Evolutionary conservation across 2,113 vertebrate species (phyloP).

Genomic region (Pipra filicauda): DNA sequence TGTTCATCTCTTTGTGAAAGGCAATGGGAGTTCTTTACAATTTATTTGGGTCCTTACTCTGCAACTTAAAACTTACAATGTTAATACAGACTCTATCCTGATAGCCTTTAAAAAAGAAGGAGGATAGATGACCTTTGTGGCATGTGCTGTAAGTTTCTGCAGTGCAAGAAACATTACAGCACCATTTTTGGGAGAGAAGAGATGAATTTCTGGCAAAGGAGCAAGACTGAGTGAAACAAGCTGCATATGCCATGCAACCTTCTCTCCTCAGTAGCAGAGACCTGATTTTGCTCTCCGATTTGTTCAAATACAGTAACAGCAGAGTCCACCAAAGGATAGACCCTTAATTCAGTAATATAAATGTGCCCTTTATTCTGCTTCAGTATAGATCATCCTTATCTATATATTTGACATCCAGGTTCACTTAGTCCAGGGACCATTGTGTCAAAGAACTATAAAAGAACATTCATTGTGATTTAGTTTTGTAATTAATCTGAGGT

Average conservation of each 20-base stretch:
- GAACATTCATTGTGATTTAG: conserved; percentile 26
- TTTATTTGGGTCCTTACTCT: conserved; percentile 5
- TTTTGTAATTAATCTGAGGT: conserved; percentile 34
- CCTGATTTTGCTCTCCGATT: background rate
- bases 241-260: background rate
- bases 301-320: background rate
- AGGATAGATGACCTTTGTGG: background rate
- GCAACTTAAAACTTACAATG: background rate
- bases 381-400: background rate
- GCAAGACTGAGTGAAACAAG: background rate
- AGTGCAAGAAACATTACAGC: background rate
- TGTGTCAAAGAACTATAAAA: conserved; percentile 29
- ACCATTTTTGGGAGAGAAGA: conserved; percentile 3
- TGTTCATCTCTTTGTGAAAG: background rate
- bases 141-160: background rate
- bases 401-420: conserved; percentile 15
- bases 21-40: conserved; percentile 7
- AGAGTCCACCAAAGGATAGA: background rate
- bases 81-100: background rate
- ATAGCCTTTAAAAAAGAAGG: conserved; percentile 3
- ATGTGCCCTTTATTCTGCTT: conserved; percentile 28
- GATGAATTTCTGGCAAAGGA: background rate
- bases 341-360: conserved; percentile 1
- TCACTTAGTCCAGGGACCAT: conserved; percentile 17
- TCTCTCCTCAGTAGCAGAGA: background rate